Evolutionary conservation across 2,797 vertebrate species (phyloP).

Genomic region (Trachops cirrhosus): DNA sequence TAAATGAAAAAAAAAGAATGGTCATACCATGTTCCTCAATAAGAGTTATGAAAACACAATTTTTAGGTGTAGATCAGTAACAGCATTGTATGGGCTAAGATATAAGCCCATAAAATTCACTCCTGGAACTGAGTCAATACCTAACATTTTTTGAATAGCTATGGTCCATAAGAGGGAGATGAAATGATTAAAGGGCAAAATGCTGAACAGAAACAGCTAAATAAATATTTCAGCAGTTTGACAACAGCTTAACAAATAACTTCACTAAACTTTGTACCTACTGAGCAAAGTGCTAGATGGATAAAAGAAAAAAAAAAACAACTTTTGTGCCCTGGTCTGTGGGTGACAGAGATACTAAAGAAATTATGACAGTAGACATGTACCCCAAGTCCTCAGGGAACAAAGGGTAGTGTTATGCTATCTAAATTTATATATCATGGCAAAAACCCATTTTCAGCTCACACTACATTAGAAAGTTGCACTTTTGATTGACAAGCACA

Average conservation of each 20-base stretch:
- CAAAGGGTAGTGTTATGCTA: neutral
- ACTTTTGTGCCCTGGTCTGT: neutral
- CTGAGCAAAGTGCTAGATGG: neutral
- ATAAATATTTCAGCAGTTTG: constrained; percentile 26
- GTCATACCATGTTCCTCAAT: neutral
- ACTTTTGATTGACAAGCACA: neutral
- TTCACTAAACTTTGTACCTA: neutral
- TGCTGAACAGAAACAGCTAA: constrained; percentile 29
- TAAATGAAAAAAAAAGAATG: neutral
- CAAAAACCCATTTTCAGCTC: constrained; percentile 7
- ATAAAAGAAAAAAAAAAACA: neutral
- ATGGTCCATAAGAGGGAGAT: constrained; percentile 15
- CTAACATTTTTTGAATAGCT: constrained; percentile 14
- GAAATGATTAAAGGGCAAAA: constrained; percentile 6
- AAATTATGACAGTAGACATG: neutral
- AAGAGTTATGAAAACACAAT: constrained; percentile 13
- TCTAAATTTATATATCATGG: neutral
- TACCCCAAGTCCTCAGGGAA: neutral
- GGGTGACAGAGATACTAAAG: neutral
- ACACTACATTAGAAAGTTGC: neutral
- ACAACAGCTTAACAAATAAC: constrained; percentile 1
- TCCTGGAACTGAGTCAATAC: neutral
- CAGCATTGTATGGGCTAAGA: neutral
- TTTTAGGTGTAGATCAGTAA: neutral
- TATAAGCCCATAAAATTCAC: neutral